A percentile compares a stretch with the other conserved stretches of the same genome.
Evolutionary conservation across 2,888 invertebrate species (phyloP).

Genomic region (Archaeoteleia sp.): DNA sequence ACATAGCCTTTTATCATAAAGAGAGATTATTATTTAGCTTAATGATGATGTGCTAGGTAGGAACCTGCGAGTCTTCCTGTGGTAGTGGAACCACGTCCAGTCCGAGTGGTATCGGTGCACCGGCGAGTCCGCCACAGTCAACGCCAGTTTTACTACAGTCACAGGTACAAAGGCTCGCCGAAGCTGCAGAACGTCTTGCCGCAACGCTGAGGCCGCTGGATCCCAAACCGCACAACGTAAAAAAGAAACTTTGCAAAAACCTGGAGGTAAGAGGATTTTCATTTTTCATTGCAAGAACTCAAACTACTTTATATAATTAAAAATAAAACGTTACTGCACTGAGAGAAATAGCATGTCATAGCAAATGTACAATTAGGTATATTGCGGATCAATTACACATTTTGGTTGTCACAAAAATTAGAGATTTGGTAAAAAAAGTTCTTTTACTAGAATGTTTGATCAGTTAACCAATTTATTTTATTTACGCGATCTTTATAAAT

Average conservation of each 20-base stretch:
- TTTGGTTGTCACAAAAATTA: too few species aligned
- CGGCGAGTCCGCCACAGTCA: constrained; percentile 77
- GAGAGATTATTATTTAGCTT: constrained; percentile 9
- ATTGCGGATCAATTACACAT: too few species aligned
- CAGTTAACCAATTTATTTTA: too few species aligned
- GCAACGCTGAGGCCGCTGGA: constrained; percentile 89
- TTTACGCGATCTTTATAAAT: too few species aligned
- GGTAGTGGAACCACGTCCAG: constrained; percentile 72
- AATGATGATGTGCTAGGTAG: constrained; percentile 59
- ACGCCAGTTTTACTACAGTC: constrained; percentile 88
- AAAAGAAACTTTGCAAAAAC: constrained; percentile 91
- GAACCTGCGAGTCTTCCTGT: constrained; percentile 73
- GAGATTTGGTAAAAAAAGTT: too few species aligned
- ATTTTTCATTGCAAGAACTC: too few species aligned
- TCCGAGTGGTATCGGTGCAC: constrained; percentile 70
- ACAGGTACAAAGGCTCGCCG: constrained; percentile 89
- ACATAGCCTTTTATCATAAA: background rate
- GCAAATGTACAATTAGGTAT: too few species aligned
- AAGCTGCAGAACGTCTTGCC: constrained; percentile 89
- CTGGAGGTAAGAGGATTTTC: constrained; percentile 85
- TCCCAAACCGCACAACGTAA: constrained; percentile 93
- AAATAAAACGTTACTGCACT: too few species aligned
- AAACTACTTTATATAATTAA: too few species aligned
- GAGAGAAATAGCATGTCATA: too few species aligned
- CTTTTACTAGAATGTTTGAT: too few species aligned